Evolutionary conservation across 2,888 invertebrate genomes (phyloP), one percentile per base, ranked within the genome.

Genomic region (Brenthis hecate): DNA sequence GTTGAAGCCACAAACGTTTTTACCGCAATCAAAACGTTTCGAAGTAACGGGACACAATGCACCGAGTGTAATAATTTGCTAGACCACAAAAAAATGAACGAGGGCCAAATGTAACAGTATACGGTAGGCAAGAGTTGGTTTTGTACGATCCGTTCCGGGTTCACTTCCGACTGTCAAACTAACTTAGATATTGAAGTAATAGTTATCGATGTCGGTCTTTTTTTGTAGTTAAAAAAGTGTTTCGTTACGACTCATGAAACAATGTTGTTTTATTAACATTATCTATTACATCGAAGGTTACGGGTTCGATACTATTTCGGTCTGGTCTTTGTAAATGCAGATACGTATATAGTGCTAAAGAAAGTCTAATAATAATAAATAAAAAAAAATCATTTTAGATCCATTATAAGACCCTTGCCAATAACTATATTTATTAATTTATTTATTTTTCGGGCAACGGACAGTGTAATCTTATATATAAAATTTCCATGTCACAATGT

Each of bases 121-220:
- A 81, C 79, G 74, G 74, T 71, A 73, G 56, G 78, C 77, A 83
- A 85, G 85, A 86, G 85, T 85, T 85, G 78, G 86, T 85, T 86
- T 85, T 63, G 56, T 63, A 66, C 74, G 74, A 75, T 76, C 75
- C 78, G 83, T 87, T 86, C 86, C 86, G 87, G 86, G 76, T 76
- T 79, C 74, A 87, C 85, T 87, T 88, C 87, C 87, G 87, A 86
- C 71, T 72, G 71, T 70, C 72, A 69, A 61, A 64, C 58, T 68
- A 56, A 68, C 61, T 73, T 73, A 73, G 65, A 60, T 14, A 53
- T 16, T 63, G 3, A 19, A 53, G 11, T 54, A 57, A 61, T 58
- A n/a, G 32, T 23, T 66, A 55, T 60, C 72, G 56, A 68, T 56
- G 56, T 28, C 65, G 61, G 65, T 23, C 56, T 28, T 23, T 16